Conservation (phyloP, 1,140 invertebrate genomes). For the Orius insidiosus region DNA sequence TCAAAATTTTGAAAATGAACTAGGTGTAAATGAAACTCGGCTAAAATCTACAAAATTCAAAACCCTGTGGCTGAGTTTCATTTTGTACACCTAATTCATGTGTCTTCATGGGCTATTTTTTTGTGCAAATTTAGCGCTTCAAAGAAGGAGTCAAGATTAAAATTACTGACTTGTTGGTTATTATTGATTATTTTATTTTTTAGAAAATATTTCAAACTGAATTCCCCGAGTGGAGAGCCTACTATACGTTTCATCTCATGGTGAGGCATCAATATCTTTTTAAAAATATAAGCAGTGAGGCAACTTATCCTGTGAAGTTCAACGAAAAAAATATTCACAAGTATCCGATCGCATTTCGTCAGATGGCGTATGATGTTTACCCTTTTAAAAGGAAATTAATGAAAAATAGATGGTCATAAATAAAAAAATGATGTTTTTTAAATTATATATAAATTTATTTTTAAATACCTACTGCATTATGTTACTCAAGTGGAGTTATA, state of each 20-base stretch:
- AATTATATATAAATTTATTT: too few relatives aligned
- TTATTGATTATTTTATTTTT: background rate
- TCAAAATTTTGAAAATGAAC: too few relatives aligned
- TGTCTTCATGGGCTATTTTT: too few relatives aligned
- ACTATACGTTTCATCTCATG: conserved; percentile 18
- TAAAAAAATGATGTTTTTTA: too few relatives aligned
- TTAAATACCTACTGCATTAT: too few relatives aligned
- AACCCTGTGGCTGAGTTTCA: too few relatives aligned
- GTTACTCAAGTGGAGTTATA: too few relatives aligned
- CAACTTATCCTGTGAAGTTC: conserved; percentile 16
- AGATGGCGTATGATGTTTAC: conserved; percentile 15
- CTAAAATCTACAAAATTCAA: too few relatives aligned
- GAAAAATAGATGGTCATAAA: too few relatives aligned
- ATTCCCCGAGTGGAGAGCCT: conserved; percentile 15
- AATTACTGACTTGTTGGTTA: background rate
- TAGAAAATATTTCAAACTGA: conserved; percentile 9
- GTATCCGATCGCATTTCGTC: conserved; percentile 15
- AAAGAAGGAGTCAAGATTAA: background rate
- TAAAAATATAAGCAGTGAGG: conserved; percentile 9
- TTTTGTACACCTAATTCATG: too few relatives aligned
- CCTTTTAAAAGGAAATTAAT: conserved; percentile 1
- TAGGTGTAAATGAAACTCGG: too few relatives aligned
- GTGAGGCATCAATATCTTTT: conserved; percentile 14
- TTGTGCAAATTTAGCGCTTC: too few relatives aligned
- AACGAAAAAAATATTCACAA: conserved; percentile 16